Percentiles rank a stretch among this genome's conserved stretches.
phyloP scores from a whole-genome alignment of 2,113 vertebrate species.

The Pygoscelis adeliae region DNA sequence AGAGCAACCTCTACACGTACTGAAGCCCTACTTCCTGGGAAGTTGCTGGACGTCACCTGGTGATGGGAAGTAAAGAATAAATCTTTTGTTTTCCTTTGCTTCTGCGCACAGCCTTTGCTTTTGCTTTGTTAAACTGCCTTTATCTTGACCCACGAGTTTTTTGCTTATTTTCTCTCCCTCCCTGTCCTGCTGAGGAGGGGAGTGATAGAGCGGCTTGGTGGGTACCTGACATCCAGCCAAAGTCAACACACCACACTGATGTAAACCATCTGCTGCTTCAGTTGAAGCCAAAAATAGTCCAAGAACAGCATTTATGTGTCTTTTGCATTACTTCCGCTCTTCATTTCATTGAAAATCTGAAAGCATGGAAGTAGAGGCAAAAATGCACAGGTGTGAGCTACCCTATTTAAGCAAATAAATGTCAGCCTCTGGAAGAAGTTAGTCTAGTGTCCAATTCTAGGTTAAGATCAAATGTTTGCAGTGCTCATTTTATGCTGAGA shows the following conservation, averaged over 20 bases:
- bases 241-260: background rate
- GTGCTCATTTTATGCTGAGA: background rate
- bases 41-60: background rate
- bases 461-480: background rate
- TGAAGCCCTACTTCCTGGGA: background rate
- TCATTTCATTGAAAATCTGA: background rate
- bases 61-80: background rate
- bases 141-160: background rate
- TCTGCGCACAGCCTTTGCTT: accelerated
- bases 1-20: background rate
- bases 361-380: background rate
- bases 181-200: background rate
- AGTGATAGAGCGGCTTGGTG: background rate
- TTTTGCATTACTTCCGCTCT: background rate
- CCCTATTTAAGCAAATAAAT: background rate
- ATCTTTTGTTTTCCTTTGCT: background rate
- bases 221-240: background rate
- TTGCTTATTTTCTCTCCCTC: background rate
- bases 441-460: background rate
- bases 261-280: conserved; percentile 43
- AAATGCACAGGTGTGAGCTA: background rate
- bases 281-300: conserved; percentile 35
- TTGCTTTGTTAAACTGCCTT: background rate
- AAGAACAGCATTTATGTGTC: background rate
- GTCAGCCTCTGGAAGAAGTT: background rate